A percentile compares a stretch with the other conserved stretches of the same genome.
These are phyloP conservation scores for Prosapia bicincta DNA, from an alignment of 2,888 invertebrate genomes.

Conservation along the genomic window DNA sequence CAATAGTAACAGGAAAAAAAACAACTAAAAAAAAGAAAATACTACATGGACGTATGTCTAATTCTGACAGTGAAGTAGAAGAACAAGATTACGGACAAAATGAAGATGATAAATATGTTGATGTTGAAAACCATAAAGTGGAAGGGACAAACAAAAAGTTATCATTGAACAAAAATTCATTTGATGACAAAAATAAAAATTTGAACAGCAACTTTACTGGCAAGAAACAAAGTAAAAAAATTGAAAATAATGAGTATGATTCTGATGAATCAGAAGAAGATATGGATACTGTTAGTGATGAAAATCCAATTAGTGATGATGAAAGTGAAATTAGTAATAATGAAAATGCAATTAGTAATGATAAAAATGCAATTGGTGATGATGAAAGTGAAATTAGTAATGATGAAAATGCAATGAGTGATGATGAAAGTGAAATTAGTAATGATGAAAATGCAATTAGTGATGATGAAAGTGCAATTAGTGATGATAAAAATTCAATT, in stretches of 20 bases:
- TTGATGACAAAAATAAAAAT: conserved; percentile 35
- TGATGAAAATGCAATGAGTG: too few relatives aligned
- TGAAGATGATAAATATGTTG: conserved; percentile 24
- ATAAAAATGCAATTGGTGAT: too few relatives aligned
- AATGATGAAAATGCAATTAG: too few relatives aligned
- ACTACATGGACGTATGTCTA: conserved; percentile 27
- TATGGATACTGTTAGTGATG: too few relatives aligned
- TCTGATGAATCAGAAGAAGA: conserved; percentile 32
- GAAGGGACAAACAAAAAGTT: too few relatives aligned
- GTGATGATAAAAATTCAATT: conserved; percentile 36
- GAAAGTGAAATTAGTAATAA: conserved; percentile 27
- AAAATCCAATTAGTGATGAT: too few relatives aligned
- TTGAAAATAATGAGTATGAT: conserved; percentile 33
- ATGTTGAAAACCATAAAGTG: too few relatives aligned
- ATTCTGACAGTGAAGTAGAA: conserved; percentile 35
- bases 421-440: too few relatives aligned
- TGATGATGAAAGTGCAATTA: conserved; percentile 38
- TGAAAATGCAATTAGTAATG: too few relatives aligned
- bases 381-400: too few relatives aligned
- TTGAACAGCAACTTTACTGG: conserved; percentile 33
- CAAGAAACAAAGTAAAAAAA: conserved; percentile 31
- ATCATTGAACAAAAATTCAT: conserved; percentile 10
- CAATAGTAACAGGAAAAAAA: conserved; percentile 54
- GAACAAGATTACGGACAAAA: conserved; percentile 28
- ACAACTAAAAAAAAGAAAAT: conserved; percentile 30